These are phyloP conservation scores for Eupithecia insigniata DNA, from an alignment of 2,888 invertebrate species.

Conservation along the genomic window DNA sequence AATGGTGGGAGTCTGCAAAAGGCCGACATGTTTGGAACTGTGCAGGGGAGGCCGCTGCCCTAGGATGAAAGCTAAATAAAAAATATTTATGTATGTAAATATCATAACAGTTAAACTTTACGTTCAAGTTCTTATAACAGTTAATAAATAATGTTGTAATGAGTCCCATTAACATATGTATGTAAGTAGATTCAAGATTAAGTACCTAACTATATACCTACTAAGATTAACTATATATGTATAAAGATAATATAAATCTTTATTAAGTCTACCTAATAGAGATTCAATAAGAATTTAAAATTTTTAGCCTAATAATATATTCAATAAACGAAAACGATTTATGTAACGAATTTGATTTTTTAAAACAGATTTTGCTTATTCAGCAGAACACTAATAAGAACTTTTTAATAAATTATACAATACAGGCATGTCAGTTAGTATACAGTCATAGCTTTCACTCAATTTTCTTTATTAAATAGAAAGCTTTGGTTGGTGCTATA, in stretches of 20 bases:
- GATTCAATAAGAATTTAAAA: not conserved
- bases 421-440: too few species aligned
- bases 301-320: not conserved
- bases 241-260: not conserved
- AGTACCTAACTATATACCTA: not conserved
- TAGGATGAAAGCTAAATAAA: too few species aligned
- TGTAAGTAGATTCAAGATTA: not conserved
- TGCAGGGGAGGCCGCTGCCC: too few species aligned
- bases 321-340: not conserved
- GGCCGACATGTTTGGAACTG: too few species aligned
- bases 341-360: not conserved
- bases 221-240: too few species aligned
- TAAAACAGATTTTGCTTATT: constrained; percentile 4
- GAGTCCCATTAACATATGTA: too few species aligned
- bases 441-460: not conserved
- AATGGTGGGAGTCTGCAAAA: too few species aligned
- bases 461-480: not conserved
- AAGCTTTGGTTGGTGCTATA: not conserved
- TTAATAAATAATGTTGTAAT: not conserved
- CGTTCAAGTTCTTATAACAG: not conserved
- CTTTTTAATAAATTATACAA: constrained; percentile 1
- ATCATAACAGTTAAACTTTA: not conserved
- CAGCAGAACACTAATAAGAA: not conserved
- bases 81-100: too few species aligned
- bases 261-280: not conserved